phyloP scores from a whole-genome alignment of 2,113 vertebrate species.

The Hemichromis elongatus region DNA sequence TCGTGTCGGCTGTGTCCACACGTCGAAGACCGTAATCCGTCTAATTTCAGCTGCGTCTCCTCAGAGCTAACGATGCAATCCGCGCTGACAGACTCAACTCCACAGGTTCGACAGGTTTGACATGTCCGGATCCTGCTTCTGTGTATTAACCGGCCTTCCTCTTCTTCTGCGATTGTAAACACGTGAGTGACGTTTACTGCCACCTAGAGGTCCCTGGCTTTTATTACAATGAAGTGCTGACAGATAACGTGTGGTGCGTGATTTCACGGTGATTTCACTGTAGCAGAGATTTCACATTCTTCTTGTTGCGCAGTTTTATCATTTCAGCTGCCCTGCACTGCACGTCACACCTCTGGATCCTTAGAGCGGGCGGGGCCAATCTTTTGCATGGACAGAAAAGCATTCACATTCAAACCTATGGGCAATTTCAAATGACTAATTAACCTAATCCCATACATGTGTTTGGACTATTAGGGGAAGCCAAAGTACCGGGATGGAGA shows the following conservation, averaged over 20 bases:
- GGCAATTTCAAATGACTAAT: neutral
- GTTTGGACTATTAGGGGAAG: neutral
- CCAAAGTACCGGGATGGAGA: neutral
- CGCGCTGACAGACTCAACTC: neutral
- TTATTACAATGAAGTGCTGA: neutral
- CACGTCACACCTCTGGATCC: neutral
- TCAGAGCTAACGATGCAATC: neutral
- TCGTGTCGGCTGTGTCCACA: neutral
- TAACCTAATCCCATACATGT: neutral
- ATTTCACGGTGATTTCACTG: neutral
- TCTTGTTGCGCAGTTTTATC: neutral
- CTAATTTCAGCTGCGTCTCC: neutral
- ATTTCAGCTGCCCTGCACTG: neutral
- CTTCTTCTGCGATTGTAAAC: constrained; percentile 5
- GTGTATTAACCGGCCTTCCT: neutral
- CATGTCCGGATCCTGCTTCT: constrained; percentile 25
- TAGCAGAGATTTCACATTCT: neutral
- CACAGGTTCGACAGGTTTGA: neutral
- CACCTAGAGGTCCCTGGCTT: neutral
- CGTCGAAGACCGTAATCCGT: accelerated
- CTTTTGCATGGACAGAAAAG: neutral
- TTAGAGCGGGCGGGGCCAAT: neutral
- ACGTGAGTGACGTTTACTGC: neutral
- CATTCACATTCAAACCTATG: neutral
- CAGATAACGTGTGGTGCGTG: neutral